A percentile compares a stretch with the other conserved stretches of the same genome.
Evolutionary conservation across 2,888 invertebrate genomes (phyloP).

Genomic region (Synanthedon myopaeformis): DNA sequence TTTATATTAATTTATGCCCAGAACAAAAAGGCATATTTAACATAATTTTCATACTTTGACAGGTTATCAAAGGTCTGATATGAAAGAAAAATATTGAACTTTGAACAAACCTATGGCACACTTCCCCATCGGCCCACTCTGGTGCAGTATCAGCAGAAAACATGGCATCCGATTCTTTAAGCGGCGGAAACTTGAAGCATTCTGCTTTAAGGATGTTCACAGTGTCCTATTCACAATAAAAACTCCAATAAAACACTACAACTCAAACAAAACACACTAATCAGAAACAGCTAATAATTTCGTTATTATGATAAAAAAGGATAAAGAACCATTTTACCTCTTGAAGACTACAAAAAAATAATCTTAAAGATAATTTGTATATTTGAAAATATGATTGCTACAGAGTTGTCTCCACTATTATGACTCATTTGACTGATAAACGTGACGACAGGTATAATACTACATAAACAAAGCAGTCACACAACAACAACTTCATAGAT

Average conservation of each 20-base stretch:
- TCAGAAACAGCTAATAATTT: too few relatives aligned
- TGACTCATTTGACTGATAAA: background rate
- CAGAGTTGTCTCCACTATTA: too few relatives aligned
- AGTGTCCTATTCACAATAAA: constrained; percentile 76
- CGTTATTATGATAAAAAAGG: too few relatives aligned
- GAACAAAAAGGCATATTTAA: too few relatives aligned
- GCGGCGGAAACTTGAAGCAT: constrained; percentile 88
- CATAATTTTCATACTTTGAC: too few relatives aligned
- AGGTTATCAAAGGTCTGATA: background rate
- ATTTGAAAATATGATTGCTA: too few relatives aligned
- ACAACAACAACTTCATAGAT: constrained; percentile 1
- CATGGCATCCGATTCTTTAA: constrained; percentile 99
- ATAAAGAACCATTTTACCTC: too few relatives aligned
- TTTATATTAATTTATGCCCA: too few relatives aligned
- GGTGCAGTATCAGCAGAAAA: constrained; percentile 97
- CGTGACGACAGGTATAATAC: constrained; percentile 8
- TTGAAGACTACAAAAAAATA: too few relatives aligned
- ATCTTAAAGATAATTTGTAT: too few relatives aligned
- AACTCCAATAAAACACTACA: background rate
- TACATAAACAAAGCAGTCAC: constrained; percentile 3
- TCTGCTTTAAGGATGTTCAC: constrained; percentile 95
- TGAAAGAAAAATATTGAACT: constrained; percentile 1
- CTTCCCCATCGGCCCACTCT: constrained; percentile 96
- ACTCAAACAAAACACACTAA: background rate
- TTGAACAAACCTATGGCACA: constrained; percentile 78